Percentiles rank a stretch among this genome's conserved stretches.
Conservation (phyloP, 2,797 vertebrate genomes). For the Menidia menidia region DNA sequence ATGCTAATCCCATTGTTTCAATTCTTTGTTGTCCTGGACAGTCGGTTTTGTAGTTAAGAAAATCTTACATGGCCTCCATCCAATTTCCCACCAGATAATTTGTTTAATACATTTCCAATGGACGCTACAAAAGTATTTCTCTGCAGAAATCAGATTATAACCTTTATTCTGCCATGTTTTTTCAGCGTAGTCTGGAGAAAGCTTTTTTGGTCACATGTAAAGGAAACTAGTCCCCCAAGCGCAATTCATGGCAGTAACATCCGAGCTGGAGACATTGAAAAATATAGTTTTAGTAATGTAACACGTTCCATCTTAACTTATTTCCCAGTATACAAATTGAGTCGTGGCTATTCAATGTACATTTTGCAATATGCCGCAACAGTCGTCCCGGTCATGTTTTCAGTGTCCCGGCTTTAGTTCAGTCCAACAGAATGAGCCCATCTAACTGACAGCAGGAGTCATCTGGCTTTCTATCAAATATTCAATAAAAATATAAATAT, state of each 20-base stretch:
- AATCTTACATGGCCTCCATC: background rate
- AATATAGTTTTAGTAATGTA: background rate
- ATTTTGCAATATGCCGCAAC: conserved; percentile 2
- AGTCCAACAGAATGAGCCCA: conserved; percentile 29
- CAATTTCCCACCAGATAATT: background rate
- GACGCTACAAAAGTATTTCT: background rate
- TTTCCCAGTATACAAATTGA: background rate
- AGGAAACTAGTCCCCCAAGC: background rate
- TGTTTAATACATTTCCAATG: background rate
- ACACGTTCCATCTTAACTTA: background rate
- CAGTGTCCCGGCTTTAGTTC: conserved; percentile 2
- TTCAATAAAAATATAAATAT: conserved; percentile 59
- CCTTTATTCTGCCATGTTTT: too few relatives aligned
- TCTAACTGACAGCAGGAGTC: conserved; percentile 37
- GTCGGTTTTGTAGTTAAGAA: background rate
- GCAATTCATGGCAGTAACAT: background rate
- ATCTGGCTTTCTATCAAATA: conserved; percentile 43
- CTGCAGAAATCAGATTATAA: background rate
- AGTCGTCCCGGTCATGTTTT: conserved; percentile 25
- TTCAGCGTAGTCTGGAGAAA: too few relatives aligned
- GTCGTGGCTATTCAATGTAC: background rate
- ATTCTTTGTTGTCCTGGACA: background rate
- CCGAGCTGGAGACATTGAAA: background rate
- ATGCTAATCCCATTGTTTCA: background rate
- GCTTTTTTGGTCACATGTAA: background rate